These are phyloP conservation scores for Trichechus manatus DNA, from an alignment of 2,113 vertebrate genomes.

Conservation along the genomic window DNA sequence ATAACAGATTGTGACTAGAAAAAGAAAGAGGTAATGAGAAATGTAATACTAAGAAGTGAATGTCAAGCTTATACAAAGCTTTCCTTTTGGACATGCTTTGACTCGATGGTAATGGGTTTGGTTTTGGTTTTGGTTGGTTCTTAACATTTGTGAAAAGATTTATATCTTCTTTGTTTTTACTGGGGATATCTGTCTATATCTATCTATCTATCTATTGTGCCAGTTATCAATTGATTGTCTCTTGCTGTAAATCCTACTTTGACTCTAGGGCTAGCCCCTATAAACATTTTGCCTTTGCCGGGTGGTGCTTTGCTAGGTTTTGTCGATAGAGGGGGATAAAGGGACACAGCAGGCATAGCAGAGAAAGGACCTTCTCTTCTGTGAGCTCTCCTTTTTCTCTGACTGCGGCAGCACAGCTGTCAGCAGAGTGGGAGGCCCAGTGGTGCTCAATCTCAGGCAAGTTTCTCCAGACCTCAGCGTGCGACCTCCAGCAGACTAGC, in stretches of 20 bases:
- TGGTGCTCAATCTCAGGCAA: neutral
- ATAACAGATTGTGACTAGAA: slow-evolving; percentile 6
- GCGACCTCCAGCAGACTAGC: neutral
- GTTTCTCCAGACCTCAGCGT: neutral
- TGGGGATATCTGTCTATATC: neutral
- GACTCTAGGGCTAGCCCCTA: neutral
- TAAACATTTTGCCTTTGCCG: neutral
- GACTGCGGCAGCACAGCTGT: neutral
- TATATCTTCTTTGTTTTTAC: slow-evolving; percentile 38
- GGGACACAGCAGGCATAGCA: neutral
- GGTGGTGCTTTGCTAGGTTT: neutral
- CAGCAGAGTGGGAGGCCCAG: neutral
- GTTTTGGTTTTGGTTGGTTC: neutral
- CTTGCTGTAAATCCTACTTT: neutral
- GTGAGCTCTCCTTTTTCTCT: neutral
- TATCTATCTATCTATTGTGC: neutral
- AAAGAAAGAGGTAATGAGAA: slow-evolving; percentile 43
- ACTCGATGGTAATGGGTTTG: no score
- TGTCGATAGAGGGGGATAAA: neutral
- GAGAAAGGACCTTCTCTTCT: neutral
- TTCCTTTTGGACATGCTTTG: neutral
- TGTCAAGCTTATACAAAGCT: neutral
- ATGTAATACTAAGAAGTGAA: slow-evolving; percentile 6
- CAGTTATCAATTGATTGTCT: neutral
- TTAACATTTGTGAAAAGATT: slow-evolving; percentile 39